Evolutionary conservation across 2,113 vertebrate species (phyloP), one percentile per base, ranked within the genome.

Genomic region (Mustela nigripes): DNA sequence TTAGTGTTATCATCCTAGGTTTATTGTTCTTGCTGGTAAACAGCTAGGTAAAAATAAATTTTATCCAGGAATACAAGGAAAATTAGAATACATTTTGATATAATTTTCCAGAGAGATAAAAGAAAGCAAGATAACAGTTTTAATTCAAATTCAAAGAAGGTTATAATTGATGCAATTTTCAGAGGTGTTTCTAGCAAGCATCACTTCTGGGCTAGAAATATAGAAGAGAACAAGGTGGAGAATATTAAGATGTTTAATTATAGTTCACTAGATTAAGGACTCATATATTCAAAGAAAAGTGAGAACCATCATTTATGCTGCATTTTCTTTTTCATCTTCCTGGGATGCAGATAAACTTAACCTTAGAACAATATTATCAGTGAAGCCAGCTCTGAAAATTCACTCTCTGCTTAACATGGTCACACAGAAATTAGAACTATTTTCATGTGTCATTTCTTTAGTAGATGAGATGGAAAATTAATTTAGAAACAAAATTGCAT

Each of bases 371-470:
- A 71, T 58, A 53, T 62, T 45, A 48, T 88, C 84, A 92, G 24
- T 76, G 94, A 89, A 69, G n/a, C 56, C 91, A 95, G 39, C 15
- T 94, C 78, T 95, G n/a, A 95, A 80, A 95, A 18, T 92, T 4
- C 45, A 45, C 53, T 98, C 24, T 90, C 90, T 88, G 50, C 24
- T 80, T 97, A 97, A 95, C 69, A 24, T 89, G 42, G 39, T 97
- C n/a, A 92, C 2, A 4, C 12, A 87, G 31, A 98, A 96, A 82
- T 94, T 97, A 19, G 74, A 98, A 93, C 60, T 63, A 73, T 97
- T 98, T 98, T 98, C 81, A 98, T 82, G 63, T 98, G 95, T 97
- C 95, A 98, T 98, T 99, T 98, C 86, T 94, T 95, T 74, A 97
- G 65, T 62, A 98, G 79, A 93, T 98, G 96, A 98, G 42, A 98